phyloP scores from a whole-genome alignment of 2,797 vertebrate species.

The Artibeus jamaicensis region DNA sequence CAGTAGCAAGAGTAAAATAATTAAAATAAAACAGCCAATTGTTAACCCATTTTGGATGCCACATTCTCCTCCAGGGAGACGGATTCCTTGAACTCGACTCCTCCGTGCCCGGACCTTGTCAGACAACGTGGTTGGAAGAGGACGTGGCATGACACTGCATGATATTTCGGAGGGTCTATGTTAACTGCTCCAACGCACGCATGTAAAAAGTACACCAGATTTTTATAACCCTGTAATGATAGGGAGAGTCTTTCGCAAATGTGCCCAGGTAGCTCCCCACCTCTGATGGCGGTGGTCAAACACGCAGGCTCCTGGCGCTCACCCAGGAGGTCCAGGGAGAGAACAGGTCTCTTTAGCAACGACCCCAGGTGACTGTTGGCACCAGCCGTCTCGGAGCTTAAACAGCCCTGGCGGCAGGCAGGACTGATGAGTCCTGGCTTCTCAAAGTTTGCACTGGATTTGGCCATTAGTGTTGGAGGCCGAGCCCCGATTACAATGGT shows the following conservation, averaged over 20 bases:
- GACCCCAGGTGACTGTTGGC: neutral
- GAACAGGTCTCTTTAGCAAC: neutral
- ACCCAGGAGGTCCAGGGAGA: neutral
- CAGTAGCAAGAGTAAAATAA: too few species aligned
- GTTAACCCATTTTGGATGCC: too few species aligned
- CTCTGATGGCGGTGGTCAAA: neutral
- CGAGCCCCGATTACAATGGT: neutral
- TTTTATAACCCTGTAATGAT: neutral
- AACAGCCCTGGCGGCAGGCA: neutral
- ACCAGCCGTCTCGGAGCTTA: neutral
- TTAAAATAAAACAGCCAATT: too few species aligned
- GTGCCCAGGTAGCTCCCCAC: neutral
- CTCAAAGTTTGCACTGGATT: neutral
- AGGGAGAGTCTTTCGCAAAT: neutral
- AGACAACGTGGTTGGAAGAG: too few species aligned
- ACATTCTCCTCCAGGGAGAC: too few species aligned
- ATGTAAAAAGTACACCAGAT: neutral
- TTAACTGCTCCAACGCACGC: neutral
- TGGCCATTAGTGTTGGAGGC: neutral
- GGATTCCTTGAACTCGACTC: too few species aligned
- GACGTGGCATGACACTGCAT: neutral
- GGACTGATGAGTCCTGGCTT: rapidly evolving
- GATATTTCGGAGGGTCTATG: rapidly evolving
- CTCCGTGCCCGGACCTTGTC: too few species aligned
- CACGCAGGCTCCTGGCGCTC: neutral